These are phyloP conservation scores for Germaria angustata DNA, from an alignment of 2,888 invertebrate genomes.

Conservation along the genomic window DNA sequence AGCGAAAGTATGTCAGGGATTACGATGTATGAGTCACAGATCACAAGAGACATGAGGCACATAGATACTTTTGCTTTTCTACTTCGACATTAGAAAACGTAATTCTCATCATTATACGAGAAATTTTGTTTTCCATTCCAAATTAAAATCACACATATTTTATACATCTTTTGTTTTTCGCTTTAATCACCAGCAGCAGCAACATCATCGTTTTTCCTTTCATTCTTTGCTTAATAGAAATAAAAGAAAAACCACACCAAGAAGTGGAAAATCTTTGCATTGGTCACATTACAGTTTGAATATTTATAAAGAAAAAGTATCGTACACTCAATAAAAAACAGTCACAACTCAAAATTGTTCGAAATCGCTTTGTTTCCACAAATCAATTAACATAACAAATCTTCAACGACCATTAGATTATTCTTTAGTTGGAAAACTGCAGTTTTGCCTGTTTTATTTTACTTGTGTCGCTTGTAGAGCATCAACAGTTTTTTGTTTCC, in stretches of 20 bases:
- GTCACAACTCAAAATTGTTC: too few species aligned
- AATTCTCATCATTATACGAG: neutral
- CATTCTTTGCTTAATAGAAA: neutral
- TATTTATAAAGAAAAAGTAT: too few species aligned
- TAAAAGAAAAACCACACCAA: neutral
- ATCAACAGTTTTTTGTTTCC: too few species aligned
- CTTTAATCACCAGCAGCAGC: neutral
- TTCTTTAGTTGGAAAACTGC: too few species aligned
- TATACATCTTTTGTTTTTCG: neutral
- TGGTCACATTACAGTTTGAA: neutral
- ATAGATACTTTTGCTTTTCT: constrained; percentile 20
- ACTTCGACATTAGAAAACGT: neutral
- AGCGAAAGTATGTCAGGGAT: constrained; percentile 60
- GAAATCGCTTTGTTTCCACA: too few species aligned
- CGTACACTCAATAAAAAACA: too few species aligned
- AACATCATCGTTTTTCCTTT: neutral
- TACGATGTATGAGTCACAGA: constrained; percentile 15
- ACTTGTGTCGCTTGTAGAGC: too few species aligned
- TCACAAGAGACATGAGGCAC: constrained; percentile 17
- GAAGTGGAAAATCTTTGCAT: neutral
- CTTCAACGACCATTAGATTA: too few species aligned
- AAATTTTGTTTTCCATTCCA: neutral
- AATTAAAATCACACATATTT: neutral
- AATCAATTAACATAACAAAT: too few species aligned
- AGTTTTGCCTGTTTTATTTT: too few species aligned